A percentile compares a stretch with the other conserved stretches of the same genome.
phyloP scores from a whole-genome alignment of 92 coral and sea anemone species.

The Palythoa grandiflora region DNA sequence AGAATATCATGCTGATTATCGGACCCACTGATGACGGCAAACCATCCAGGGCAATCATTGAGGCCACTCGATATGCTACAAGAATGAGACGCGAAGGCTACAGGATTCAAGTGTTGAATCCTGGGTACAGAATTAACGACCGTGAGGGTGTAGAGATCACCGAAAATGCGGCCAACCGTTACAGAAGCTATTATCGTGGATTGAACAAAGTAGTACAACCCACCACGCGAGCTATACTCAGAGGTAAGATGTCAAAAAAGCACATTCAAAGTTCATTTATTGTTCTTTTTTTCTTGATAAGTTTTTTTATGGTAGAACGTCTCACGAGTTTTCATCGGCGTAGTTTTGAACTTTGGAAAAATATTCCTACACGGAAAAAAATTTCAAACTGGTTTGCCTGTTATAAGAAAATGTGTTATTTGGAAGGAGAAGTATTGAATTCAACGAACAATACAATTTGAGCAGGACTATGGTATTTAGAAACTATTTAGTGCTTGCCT shows the following conservation, averaged over 20 bases:
- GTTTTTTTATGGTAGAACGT: no score
- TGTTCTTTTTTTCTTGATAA: neutral
- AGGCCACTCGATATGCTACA: conserved; percentile 9
- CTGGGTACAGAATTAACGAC: conserved; percentile 39
- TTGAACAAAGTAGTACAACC: conserved; percentile 30
- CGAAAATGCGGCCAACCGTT: conserved; percentile 14
- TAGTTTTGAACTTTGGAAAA: no score
- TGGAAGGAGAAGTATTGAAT: no score
- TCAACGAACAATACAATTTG: no score
- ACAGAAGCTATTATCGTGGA: conserved; percentile 43
- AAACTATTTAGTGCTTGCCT: no score
- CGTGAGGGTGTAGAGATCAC: conserved; percentile 37
- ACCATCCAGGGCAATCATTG: conserved; percentile 1
- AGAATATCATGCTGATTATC: conserved; percentile 19
- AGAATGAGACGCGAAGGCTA: conserved; percentile 3
- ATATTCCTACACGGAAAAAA: no score
- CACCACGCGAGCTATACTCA: neutral
- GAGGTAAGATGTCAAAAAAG: conserved; percentile 20
- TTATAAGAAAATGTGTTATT: no score
- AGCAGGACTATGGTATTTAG: no score
- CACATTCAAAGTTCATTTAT: no score
- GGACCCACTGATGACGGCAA: conserved; percentile 49
- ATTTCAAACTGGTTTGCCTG: no score
- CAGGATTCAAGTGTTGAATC: conserved; percentile 29
- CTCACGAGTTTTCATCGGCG: no score